phyloP scores from a whole-genome alignment of 37 sponge, comb jelly and placozoan genomes.

The Tethya wilhelma region DNA sequence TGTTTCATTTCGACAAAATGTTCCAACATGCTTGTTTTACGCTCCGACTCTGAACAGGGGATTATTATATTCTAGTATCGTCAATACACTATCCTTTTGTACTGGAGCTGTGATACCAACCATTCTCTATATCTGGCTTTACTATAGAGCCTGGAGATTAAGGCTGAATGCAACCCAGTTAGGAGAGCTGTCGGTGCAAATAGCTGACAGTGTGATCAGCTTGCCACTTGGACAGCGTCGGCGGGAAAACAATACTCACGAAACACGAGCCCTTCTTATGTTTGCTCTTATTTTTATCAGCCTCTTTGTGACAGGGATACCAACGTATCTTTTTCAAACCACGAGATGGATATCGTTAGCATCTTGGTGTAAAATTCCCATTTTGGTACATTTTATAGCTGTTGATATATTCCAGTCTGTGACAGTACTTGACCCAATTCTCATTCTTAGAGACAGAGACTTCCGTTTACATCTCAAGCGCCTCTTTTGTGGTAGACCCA shows the following conservation, averaged over 20 bases:
- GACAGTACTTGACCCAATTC: constrained; percentile 32
- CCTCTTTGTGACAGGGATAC: constrained; percentile 6
- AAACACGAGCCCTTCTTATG: constrained; percentile 9
- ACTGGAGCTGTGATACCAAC: constrained; percentile 29
- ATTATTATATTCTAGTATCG: neutral
- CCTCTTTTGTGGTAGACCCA: no score
- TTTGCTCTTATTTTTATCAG: constrained; percentile 26
- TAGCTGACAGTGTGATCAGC: neutral
- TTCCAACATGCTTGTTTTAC: constrained; percentile 20
- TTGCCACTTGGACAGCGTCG: neutral
- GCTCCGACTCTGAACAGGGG: neutral
- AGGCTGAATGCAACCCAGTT: constrained; percentile 2
- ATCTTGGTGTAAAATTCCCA: constrained; percentile 7
- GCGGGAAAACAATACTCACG: neutral
- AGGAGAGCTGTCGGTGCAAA: neutral
- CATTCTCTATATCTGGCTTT: constrained; percentile 34
- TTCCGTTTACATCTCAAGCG: constrained; percentile 14
- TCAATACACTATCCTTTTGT: neutral
- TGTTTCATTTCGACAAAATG: constrained; percentile 16
- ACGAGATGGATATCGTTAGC: neutral
- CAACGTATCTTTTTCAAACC: constrained; percentile 1
- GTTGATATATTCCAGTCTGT: constrained; percentile 4
- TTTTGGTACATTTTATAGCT: constrained; percentile 10
- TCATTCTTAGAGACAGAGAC: constrained; percentile 38
- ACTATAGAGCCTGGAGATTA: neutral